Conservation (phyloP, 2,888 invertebrate species). For the Poecilobothrus nobilitatus region DNA sequence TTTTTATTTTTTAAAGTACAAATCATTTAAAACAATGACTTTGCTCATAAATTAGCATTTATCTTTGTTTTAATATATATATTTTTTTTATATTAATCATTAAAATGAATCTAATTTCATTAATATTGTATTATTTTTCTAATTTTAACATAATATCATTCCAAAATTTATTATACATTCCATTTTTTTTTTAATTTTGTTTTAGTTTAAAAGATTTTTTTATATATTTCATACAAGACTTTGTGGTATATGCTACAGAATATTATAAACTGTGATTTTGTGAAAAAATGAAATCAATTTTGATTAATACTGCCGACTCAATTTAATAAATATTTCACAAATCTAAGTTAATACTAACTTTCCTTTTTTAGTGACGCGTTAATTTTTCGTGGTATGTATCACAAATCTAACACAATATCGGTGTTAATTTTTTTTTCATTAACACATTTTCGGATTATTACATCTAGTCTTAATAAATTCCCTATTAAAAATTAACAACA, state of each 20-base stretch:
- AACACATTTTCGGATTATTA: not conserved
- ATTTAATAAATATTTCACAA: too few relatives aligned
- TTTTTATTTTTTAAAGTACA: not conserved
- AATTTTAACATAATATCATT: not conserved
- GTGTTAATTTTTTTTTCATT: not conserved
- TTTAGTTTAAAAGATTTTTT: not conserved
- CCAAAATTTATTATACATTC: not conserved
- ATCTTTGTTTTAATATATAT: not conserved
- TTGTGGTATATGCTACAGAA: too few relatives aligned
- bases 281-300: too few relatives aligned
- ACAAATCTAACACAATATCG: too few relatives aligned
- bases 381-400: too few relatives aligned
- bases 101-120: too few relatives aligned
- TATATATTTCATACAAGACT: not conserved
- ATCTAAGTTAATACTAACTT: too few relatives aligned
- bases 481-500: not conserved
- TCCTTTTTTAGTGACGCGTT: too few relatives aligned
- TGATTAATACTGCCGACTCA: too few relatives aligned
- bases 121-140: too few relatives aligned
- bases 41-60: not conserved
- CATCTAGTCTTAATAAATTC: conserved; percentile 1
- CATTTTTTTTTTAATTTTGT: not conserved
- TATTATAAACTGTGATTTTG: too few relatives aligned
- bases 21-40: not conserved
- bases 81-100: too few relatives aligned